These are phyloP conservation scores for Ammodramus savannarum DNA, from an alignment of 2,113 vertebrate genomes.

Conservation along the genomic window DNA sequence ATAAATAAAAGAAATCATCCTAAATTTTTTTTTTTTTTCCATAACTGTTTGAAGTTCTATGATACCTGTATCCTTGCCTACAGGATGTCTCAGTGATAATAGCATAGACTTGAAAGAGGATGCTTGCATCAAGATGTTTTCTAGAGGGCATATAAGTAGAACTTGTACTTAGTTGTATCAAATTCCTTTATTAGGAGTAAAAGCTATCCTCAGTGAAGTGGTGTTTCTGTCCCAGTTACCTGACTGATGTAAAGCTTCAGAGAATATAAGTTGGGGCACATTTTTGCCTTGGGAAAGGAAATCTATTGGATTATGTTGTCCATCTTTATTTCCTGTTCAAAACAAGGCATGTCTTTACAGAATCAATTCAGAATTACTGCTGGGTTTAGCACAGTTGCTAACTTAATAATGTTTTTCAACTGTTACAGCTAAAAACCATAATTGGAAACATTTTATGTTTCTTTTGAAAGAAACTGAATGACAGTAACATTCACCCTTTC, in stretches of 20 bases:
- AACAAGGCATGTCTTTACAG: neutral
- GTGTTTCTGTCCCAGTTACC: neutral
- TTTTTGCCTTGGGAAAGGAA: neutral
- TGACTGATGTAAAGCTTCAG: neutral
- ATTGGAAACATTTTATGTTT: neutral
- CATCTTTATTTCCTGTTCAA: neutral
- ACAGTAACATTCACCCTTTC: neutral
- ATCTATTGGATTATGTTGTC: neutral
- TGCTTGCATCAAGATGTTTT: neutral
- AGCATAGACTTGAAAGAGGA: neutral
- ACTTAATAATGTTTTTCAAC: neutral
- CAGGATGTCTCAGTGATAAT: neutral
- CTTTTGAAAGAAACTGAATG: neutral
- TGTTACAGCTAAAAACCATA: neutral
- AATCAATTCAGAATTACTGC: slow-evolving; percentile 23
- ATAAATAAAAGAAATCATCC: neutral
- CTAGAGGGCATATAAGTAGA: neutral
- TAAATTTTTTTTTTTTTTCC: neutral
- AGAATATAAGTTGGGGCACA: neutral
- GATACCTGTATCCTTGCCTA: neutral
- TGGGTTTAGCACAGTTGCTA: slow-evolving; percentile 16
- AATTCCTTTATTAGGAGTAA: neutral
- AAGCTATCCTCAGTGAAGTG: neutral
- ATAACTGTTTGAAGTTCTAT: neutral
- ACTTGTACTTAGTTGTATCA: neutral